These are phyloP conservation scores for Scelioninae gen. 1 DNA, from an alignment of 2,888 invertebrate genomes.

Conservation along the genomic window DNA sequence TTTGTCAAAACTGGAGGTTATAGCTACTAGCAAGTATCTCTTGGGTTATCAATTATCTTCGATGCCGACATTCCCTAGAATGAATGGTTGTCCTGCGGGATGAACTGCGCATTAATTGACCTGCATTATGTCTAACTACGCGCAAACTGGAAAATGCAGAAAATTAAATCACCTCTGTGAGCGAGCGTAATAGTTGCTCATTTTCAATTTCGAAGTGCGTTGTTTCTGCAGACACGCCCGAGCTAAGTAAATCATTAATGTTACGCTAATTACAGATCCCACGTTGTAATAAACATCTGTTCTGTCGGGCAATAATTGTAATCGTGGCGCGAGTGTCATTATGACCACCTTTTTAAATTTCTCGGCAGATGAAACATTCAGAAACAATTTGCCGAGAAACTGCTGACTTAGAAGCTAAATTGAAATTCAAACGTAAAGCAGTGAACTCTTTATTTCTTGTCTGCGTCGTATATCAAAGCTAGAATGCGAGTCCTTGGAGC, in stretches of 20 bases:
- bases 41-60: conserved; percentile 68
- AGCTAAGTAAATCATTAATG: conserved; percentile 49
- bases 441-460: conserved; percentile 20
- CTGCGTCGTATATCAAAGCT: conserved; percentile 22
- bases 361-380: not conserved
- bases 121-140: conserved; percentile 61
- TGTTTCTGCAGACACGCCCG: conserved; percentile 21
- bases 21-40: conserved; percentile 72
- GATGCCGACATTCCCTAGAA: conserved; percentile 53
- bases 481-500: conserved; percentile 18
- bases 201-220: conserved; percentile 47
- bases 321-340: conserved; percentile 14
- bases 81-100: conserved; percentile 58
- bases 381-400: conserved; percentile 30
- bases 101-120: conserved; percentile 60
- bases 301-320: conserved; percentile 18
- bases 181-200: conserved; percentile 31
- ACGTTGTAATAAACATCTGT: conserved; percentile 28
- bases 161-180: conserved; percentile 46
- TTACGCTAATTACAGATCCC: conserved; percentile 29
- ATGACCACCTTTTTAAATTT: conserved; percentile 12
- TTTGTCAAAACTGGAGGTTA: conserved; percentile 78
- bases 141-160: conserved; percentile 53
- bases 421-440: conserved; percentile 41
- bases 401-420: conserved; percentile 35